A percentile compares a stretch with the other conserved stretches of the same genome.
Evolutionary conservation across 2,888 invertebrate species (phyloP).

Genomic region (Coelopa pilipes): DNA sequence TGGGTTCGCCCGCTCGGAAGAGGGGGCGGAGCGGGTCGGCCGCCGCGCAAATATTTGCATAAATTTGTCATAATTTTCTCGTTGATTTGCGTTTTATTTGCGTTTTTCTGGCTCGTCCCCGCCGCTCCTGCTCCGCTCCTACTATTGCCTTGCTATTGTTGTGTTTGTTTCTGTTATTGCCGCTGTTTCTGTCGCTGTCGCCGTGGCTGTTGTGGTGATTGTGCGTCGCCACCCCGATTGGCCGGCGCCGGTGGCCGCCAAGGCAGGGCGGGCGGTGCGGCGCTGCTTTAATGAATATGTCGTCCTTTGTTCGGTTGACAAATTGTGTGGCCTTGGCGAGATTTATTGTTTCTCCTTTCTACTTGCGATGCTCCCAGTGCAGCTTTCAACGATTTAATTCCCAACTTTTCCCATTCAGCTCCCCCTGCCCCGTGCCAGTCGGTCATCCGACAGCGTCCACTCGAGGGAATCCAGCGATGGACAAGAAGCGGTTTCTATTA

Average conservation of each 20-base stretch:
- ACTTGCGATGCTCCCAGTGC: too few relatives aligned
- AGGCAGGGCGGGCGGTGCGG: neutral
- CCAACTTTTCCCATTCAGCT: too few relatives aligned
- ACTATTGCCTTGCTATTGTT: too few relatives aligned
- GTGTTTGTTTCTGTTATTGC: neutral
- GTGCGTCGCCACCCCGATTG: constrained; percentile 1
- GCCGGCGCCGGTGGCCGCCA: neutral
- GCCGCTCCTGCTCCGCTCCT: too few relatives aligned
- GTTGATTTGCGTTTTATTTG: constrained; percentile 63
- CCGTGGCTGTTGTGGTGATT: neutral
- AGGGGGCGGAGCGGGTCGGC: constrained; percentile 19
- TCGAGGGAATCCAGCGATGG: too few relatives aligned
- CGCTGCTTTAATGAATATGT: neutral
- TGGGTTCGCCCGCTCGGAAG: neutral
- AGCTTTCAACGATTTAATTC: too few relatives aligned
- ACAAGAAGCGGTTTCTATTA: too few relatives aligned
- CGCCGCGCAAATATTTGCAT: constrained; percentile 58
- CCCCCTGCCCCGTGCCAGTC: too few relatives aligned
- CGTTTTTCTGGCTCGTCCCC: constrained; percentile 50
- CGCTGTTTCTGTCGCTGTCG: neutral
- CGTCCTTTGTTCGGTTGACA: neutral
- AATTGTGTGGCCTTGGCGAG: neutral
- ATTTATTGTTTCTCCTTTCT: constrained; percentile 1
- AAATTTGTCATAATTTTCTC: constrained; percentile 64
- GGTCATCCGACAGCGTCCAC: too few relatives aligned